These are phyloP conservation scores for Laticauda laticaudata DNA, from an alignment of 2,113 vertebrate genomes.

Conservation along the genomic window DNA sequence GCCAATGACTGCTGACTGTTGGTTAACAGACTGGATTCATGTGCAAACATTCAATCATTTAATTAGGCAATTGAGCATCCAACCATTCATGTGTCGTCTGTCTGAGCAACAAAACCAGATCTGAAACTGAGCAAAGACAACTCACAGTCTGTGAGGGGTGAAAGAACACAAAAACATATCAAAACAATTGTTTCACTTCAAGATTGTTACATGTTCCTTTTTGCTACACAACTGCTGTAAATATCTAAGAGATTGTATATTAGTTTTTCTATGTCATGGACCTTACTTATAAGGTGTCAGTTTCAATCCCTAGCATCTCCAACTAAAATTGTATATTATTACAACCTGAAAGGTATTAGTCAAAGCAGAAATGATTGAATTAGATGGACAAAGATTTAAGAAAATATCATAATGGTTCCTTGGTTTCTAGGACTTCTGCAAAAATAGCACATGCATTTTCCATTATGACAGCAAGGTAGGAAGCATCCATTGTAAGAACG, in stretches of 20 bases:
- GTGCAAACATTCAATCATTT: constrained; percentile 22
- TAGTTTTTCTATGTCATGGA: background rate
- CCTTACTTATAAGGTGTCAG: background rate
- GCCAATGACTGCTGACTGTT: constrained; percentile 4
- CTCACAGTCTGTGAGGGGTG: background rate
- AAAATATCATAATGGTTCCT: background rate
- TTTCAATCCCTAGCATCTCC: background rate
- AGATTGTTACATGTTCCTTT: background rate
- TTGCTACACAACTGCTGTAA: background rate
- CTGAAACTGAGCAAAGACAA: constrained; percentile 3
- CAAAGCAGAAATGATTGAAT: background rate
- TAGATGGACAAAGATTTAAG: background rate
- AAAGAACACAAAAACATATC: background rate
- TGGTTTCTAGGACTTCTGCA: background rate
- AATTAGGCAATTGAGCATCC: constrained; percentile 9
- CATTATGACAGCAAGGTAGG: background rate
- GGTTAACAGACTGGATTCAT: constrained; percentile 8
- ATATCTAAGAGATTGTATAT: background rate
- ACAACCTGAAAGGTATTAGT: background rate
- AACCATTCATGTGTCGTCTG: background rate
- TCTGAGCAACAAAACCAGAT: background rate
- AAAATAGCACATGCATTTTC: background rate
- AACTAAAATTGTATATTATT: background rate
- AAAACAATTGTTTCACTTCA: background rate
- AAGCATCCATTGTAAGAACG: background rate